Conservation (phyloP, 2,797 vertebrate genomes). For the Serranus cabrilla region DNA sequence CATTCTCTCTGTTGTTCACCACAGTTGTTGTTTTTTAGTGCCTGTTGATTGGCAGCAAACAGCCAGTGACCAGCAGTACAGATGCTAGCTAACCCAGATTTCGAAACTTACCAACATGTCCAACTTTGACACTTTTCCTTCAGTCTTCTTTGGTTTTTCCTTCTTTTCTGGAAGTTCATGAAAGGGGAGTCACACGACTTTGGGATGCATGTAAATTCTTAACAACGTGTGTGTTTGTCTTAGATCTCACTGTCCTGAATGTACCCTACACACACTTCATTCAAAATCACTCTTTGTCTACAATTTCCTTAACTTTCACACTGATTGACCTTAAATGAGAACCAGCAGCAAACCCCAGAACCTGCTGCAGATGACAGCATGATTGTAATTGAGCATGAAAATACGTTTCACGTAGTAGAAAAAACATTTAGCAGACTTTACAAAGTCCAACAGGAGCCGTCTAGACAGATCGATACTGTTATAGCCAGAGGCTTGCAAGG, state of each 20-base stretch:
- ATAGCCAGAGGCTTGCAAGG: not conserved
- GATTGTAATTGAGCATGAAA: not conserved
- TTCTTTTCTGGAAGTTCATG: too few relatives aligned
- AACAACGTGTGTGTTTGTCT: not conserved
- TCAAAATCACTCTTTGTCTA: too few relatives aligned
- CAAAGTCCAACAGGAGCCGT: slow-evolving; percentile 10
- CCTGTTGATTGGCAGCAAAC: not conserved
- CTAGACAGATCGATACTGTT: slow-evolving; percentile 19
- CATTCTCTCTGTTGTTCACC: not conserved
- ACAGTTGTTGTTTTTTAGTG: not conserved
- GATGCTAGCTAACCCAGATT: not conserved
- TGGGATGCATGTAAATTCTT: too few relatives aligned
- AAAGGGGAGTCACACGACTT: too few relatives aligned
- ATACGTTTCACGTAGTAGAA: not conserved
- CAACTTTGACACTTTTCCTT: too few relatives aligned
- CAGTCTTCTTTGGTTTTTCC: too few relatives aligned
- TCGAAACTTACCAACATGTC: too few relatives aligned
- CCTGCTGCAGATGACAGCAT: not conserved
- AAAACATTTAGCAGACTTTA: not conserved
- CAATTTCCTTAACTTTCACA: not conserved
- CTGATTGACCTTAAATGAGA: not conserved
- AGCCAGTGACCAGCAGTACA: not conserved
- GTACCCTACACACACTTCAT: not conserved
- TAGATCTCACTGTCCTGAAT: not conserved
- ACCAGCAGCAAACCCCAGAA: not conserved